A percentile compares a stretch with the other conserved stretches of the same genome.
Evolutionary conservation across 2,113 vertebrate species (phyloP).

Genomic region (Peromyscus californicus): DNA sequence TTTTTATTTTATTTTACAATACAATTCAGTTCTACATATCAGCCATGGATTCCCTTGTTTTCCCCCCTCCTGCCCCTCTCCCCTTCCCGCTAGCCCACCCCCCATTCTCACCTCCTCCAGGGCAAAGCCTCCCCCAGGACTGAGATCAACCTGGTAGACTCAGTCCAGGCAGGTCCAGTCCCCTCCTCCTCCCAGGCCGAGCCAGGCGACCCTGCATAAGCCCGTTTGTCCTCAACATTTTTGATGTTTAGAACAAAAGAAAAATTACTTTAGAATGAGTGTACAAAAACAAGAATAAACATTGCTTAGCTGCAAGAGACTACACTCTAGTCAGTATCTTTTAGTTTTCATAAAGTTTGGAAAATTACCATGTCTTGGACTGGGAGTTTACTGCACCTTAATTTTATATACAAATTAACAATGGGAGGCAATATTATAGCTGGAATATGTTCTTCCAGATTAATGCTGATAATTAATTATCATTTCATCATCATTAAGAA

Average conservation of each 20-base stretch:
- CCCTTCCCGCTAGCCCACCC: no score
- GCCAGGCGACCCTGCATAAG: no score
- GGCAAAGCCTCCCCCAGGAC: no score
- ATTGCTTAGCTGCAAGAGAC: rapidly evolving
- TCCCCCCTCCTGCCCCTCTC: no score
- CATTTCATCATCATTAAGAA: neutral
- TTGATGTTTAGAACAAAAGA: neutral
- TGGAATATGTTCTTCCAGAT: neutral
- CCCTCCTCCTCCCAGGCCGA: no score
- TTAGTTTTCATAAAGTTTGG: neutral
- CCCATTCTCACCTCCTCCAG: no score
- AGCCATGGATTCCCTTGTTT: no score
- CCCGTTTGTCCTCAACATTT: neutral
- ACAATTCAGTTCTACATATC: no score
- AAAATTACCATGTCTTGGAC: neutral
- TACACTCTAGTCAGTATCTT: neutral
- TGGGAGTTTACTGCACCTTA: neutral
- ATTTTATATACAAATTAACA: neutral
- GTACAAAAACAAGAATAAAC: neutral
- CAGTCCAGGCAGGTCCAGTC: no score
- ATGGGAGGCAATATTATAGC: neutral
- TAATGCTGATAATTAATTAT: neutral
- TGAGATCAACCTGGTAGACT: no score
- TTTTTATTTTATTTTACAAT: no score
- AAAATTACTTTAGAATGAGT: neutral